Conservation (phyloP, 2,888 invertebrate species). For the Sinodicranocentrus sp. region DNA sequence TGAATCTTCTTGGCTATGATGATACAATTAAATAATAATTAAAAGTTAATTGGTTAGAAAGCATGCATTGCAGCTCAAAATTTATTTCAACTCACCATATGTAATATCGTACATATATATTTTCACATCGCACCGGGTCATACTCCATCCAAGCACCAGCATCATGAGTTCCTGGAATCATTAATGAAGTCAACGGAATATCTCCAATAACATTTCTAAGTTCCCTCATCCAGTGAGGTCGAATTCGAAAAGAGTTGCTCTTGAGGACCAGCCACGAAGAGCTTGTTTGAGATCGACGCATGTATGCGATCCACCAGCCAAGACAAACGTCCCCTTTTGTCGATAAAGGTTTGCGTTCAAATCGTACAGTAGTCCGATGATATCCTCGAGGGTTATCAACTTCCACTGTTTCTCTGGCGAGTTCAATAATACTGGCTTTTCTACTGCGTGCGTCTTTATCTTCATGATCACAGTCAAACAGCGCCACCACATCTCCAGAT, state of each 20-base stretch:
- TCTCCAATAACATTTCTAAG: slow-evolving; percentile 79
- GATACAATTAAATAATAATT: no score
- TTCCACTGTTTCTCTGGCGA: slow-evolving; percentile 50
- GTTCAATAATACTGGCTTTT: slow-evolving; percentile 48
- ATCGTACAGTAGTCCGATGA: slow-evolving; percentile 63
- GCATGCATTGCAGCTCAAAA: not conserved
- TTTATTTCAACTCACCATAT: slow-evolving; percentile 64
- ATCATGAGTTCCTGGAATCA: slow-evolving; percentile 86
- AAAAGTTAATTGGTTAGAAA: no score
- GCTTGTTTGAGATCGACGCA: slow-evolving; percentile 77
- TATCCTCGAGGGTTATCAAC: slow-evolving; percentile 65
- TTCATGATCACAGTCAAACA: slow-evolving; percentile 77
- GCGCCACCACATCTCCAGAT: slow-evolving; percentile 77
- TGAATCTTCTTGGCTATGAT: slow-evolving; percentile 86
- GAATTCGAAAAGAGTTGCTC: slow-evolving; percentile 85
- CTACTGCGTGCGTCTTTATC: slow-evolving; percentile 49
- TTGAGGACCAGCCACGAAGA: slow-evolving; percentile 68
- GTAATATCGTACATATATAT: slow-evolving; percentile 71
- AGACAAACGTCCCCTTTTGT: slow-evolving; percentile 74
- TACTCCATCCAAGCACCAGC: slow-evolving; percentile 82
- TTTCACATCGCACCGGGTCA: slow-evolving; percentile 78
- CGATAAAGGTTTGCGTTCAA: slow-evolving; percentile 59
- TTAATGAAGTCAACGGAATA: slow-evolving; percentile 82
- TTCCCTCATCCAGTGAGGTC: slow-evolving; percentile 70
- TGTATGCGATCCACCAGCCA: slow-evolving; percentile 77